Evolutionary conservation across 1,140 invertebrate genomes (phyloP).

Genomic region (Leptinotarsa undecemlineata): DNA sequence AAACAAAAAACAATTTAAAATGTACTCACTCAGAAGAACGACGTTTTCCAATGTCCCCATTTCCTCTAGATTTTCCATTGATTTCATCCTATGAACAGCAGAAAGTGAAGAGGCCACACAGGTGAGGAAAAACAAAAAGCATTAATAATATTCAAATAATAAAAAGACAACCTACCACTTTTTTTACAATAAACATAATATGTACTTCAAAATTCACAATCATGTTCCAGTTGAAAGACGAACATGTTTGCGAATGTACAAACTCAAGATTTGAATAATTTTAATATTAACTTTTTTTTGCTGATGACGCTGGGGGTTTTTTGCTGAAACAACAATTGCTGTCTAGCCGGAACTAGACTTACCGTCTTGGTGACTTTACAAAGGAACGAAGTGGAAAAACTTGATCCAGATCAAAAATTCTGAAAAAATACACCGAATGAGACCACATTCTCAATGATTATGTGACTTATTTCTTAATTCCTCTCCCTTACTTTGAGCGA

Average conservation of each 20-base stretch:
- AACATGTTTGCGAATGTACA: slow-evolving; percentile 27
- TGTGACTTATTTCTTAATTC: background rate
- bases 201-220: slow-evolving; percentile 17
- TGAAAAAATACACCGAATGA: slow-evolving; percentile 56
- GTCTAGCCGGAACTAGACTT: slow-evolving; percentile 57
- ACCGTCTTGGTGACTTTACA: slow-evolving; percentile 52
- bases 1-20: background rate
- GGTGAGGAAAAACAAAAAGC: slow-evolving; percentile 52
- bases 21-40: slow-evolving; percentile 60
- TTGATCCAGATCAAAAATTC: slow-evolving; percentile 55
- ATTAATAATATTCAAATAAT: slow-evolving; percentile 49
- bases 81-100: slow-evolving; percentile 69
- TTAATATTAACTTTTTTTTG: background rate
- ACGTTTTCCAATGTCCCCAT: slow-evolving; percentile 59
- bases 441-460: slow-evolving; percentile 30
- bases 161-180: slow-evolving; percentile 15
- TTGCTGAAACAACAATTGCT: slow-evolving; percentile 35
- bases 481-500: background rate
- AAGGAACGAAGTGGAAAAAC: slow-evolving; percentile 53
- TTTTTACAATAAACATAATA: slow-evolving; percentile 14
- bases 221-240: slow-evolving; percentile 11
- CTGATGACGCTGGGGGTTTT: background rate
- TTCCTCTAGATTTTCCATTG: slow-evolving; percentile 63
- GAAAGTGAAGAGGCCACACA: slow-evolving; percentile 60
- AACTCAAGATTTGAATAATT: background rate